Conservation (phyloP, 2,113 vertebrate genomes). For the Rhinolophus sinicus region DNA sequence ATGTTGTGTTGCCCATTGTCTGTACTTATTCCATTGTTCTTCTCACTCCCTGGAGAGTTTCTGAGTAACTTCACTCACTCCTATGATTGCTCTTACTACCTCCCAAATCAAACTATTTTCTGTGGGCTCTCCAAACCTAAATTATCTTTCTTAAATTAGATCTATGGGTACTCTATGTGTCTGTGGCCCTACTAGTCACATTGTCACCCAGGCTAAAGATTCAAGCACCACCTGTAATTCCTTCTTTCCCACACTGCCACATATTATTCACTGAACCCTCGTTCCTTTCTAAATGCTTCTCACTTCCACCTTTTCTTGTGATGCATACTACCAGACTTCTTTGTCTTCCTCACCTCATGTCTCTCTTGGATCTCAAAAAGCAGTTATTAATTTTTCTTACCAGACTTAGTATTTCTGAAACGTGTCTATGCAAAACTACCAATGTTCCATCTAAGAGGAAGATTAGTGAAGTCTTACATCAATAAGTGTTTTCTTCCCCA, state of each 20-base stretch:
- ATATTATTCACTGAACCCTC: background rate
- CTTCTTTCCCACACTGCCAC: background rate
- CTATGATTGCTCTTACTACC: background rate
- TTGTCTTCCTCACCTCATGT: background rate
- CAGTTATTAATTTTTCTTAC: background rate
- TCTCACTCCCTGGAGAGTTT: background rate
- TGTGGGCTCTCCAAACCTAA: background rate
- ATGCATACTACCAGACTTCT: background rate
- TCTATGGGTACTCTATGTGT: background rate
- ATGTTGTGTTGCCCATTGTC: background rate
- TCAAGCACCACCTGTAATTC: background rate
- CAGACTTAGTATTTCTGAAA: background rate
- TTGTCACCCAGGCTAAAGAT: background rate
- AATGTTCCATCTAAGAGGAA: background rate
- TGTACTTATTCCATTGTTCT: background rate
- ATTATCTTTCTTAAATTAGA: background rate
- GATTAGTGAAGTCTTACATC: background rate
- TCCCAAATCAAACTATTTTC: background rate
- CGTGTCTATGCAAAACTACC: background rate
- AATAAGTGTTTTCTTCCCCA: background rate
- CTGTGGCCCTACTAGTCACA: background rate
- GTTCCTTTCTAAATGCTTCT: background rate
- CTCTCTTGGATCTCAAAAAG: background rate
- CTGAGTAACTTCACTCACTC: background rate
- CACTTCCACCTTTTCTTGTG: background rate